Evolutionary conservation across 1,140 invertebrate genomes (phyloP).

Genomic region (Panulirus ornatus): DNA sequence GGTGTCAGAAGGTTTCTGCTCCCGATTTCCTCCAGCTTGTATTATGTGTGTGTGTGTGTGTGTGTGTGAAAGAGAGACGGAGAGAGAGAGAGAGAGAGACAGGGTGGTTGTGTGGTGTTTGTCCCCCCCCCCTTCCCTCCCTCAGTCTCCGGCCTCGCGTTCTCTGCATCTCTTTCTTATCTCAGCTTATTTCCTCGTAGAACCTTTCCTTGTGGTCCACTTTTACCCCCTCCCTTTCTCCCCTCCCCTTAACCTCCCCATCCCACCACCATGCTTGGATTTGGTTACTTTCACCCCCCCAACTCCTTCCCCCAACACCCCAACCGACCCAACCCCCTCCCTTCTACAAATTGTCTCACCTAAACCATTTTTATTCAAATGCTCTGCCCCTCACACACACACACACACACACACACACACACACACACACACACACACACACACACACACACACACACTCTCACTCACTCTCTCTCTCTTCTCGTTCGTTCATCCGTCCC

Average conservation of each 20-base stretch:
- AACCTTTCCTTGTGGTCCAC: conserved; percentile 60
- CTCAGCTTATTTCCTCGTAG: conserved; percentile 52
- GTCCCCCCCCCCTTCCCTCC: not conserved
- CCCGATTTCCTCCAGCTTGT: conserved; percentile 37
- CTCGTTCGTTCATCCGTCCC: not conserved
- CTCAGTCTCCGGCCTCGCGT: conserved; percentile 8
- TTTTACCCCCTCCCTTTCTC: no score
- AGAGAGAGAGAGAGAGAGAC: no score
- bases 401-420: not conserved
- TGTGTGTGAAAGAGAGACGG: no score
- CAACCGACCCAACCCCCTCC: no score
- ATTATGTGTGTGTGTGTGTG: not conserved
- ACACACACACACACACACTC: not conserved
- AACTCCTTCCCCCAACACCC: conserved; percentile 55
- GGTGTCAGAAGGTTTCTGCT: conserved; percentile 26
- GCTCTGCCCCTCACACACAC: not conserved
- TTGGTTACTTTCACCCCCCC: conserved; percentile 67
- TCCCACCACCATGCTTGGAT: conserved; percentile 40
- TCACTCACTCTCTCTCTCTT: conserved; percentile 14
- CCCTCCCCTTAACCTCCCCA: no score
- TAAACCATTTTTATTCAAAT: conserved; percentile 69
- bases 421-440: no score
- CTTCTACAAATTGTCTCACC: conserved; percentile 69
- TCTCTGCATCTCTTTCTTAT: conserved; percentile 47
- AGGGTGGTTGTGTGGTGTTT: no score